Percentiles rank a stretch among this genome's conserved stretches.
These are phyloP conservation scores for Thumatha senex DNA, from an alignment of 2,888 invertebrate genomes.

Conservation along the genomic window DNA sequence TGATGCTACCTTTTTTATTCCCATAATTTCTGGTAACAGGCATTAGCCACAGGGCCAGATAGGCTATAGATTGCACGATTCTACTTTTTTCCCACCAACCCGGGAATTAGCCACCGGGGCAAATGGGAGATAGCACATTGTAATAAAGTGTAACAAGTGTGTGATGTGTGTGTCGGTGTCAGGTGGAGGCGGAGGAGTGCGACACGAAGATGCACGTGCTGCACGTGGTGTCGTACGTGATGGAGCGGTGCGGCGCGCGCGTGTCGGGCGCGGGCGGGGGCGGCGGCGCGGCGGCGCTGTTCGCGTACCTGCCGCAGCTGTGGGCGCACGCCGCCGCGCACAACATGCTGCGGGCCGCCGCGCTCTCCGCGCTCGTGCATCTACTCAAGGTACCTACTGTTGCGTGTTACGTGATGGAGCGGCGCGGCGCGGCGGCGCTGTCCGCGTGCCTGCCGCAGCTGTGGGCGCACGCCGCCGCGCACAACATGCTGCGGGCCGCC, in stretches of 20 bases:
- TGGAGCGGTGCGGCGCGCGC: slow-evolving; percentile 92
- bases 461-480: slow-evolving; percentile 95
- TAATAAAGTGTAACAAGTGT: too few relatives aligned
- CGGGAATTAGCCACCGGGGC: too few relatives aligned
- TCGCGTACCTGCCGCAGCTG: slow-evolving; percentile 92
- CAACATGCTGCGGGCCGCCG: slow-evolving; percentile 95
- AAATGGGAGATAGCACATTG: too few relatives aligned
- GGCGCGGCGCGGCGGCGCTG: slow-evolving; percentile 84
- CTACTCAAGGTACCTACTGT: slow-evolving; percentile 88
- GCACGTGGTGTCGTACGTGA: slow-evolving; percentile 94
- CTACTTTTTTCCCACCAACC: too few relatives aligned
- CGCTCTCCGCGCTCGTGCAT: slow-evolving; percentile 93
- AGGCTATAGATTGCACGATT: too few relatives aligned
- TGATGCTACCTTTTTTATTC: too few relatives aligned
- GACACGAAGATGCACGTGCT: slow-evolving; percentile 98
- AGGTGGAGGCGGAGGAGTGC: slow-evolving; percentile 94
- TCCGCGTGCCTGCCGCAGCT: slow-evolving; percentile 93
- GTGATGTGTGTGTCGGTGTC: slow-evolving; percentile 18
- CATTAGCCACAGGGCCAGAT: too few relatives aligned
- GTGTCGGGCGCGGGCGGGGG: slow-evolving; percentile 92
- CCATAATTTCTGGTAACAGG: too few relatives aligned
- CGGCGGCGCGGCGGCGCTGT: slow-evolving; percentile 85
- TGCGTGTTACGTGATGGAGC: too few relatives aligned
- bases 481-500: slow-evolving; percentile 95
- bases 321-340: slow-evolving; percentile 96